Conservation (phyloP, 2,113 vertebrate species). For the Silurus asotus region DNA sequence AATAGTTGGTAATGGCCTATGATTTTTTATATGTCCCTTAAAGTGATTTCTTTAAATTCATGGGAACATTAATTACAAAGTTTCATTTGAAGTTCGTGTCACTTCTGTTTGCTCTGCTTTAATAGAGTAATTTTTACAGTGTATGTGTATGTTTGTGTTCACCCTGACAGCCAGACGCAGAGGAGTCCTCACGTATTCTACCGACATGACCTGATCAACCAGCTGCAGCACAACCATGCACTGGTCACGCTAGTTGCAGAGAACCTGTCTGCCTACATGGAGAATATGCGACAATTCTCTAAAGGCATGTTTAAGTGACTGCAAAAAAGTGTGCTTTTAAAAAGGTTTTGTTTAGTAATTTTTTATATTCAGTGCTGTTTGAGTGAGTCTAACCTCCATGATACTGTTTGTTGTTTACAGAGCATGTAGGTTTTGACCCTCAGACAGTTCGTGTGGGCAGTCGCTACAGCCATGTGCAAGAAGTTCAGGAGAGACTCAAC, state of each 20-base stretch:
- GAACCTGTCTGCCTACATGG: slow-evolving; percentile 98
- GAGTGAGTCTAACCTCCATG: neutral
- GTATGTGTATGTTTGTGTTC: neutral
- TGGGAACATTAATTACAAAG: neutral
- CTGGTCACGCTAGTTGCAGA: slow-evolving; percentile 95
- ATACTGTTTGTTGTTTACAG: slow-evolving; percentile 61
- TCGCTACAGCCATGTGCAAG: slow-evolving; percentile 96
- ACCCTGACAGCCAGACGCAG: slow-evolving; percentile 87
- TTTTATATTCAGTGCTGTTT: no score
- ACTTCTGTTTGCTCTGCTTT: neutral
- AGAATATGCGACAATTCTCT: slow-evolving; percentile 93
- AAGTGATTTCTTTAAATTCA: neutral
- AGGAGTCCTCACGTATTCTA: slow-evolving; percentile 97
- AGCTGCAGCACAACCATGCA: slow-evolving; percentile 97
- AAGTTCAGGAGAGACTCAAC: slow-evolving; percentile 97
- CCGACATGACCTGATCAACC: slow-evolving; percentile 98
- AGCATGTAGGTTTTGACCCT: slow-evolving; percentile 94
- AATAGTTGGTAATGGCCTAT: neutral
- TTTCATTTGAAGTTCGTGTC: neutral
- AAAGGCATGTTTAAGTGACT: slow-evolving; percentile 77
- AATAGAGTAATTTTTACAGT: neutral
- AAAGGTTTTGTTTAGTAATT: neutral
- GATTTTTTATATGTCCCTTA: neutral
- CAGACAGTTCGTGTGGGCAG: slow-evolving; percentile 93
- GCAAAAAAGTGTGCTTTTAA: neutral